Base-by-base conservation (phyloP, 2,888 invertebrate species). In the Diplazon laetatorius region DNA sequence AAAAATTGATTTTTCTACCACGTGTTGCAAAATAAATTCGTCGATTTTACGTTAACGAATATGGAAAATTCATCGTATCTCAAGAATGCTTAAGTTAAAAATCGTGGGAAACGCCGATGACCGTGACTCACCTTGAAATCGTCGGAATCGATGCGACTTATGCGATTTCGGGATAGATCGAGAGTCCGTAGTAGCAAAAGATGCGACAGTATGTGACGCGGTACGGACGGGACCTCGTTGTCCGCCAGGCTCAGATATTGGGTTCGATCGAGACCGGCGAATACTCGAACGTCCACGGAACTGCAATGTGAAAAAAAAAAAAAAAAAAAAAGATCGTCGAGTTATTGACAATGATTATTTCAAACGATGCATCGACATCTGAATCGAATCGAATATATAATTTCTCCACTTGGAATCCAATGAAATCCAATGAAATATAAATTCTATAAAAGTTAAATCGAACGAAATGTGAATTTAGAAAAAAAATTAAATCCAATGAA, bases 231-330 rank as follows among this genome's bases (percentile, higher is more conserved):
- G 81, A 97, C 92, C 65, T 93, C 93, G 91, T 97, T 97, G 91
- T 96, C 96, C 9, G 96, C 95, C 80, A 97, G 91, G 87, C 96
- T 96, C 87, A 97, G 93, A 91, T 94, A 95, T 84, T 94, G 94
- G 78, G 96, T 94, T 84, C 94, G 92, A 82, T 94, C 93, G 89
- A 97, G 91, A 82, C 96, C 96, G 76, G 94, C 93, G 90, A 97
- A 97, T 50, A 95, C 94, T 85, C 94, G 93, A 85, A 95, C 95
- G 80, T 95, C 94, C 81, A 97, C 91, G 82, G 94, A 93, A 89
- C 97, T 97, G 93, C 60, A 93, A 93, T 76, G 82, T 84, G 82
- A 77, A 86, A 57, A 8, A 35, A 55, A 16, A 2, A 9, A 2
- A 57, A 37, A 14, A 16, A 60, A 62, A 16, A n/a, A n/a, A n/a